Evolutionary conservation across 2,797 vertebrate species (phyloP), one percentile per base, ranked within the genome.

Genomic region (Amniataba percoides): DNA sequence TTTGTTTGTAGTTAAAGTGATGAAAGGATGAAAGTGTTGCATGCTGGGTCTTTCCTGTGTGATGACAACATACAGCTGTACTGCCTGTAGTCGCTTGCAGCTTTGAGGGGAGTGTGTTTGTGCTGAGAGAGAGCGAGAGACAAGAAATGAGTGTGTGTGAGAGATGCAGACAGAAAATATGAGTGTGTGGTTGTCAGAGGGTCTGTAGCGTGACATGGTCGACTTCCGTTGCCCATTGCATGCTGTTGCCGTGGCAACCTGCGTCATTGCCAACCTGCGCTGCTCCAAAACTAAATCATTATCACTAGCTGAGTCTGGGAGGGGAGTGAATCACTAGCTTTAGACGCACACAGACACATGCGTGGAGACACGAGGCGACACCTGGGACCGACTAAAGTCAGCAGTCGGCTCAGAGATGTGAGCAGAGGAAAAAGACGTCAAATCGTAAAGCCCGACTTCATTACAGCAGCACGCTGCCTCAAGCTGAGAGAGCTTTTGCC

Each of bases 211-310:
- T 80, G 85, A 90, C 87, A 86, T n/a, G 56, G 82, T 77, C 51
- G 68, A 82, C 91, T 88, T 83, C 87, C 61, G 81, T 80, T 90
- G 88, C 88, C 87, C 83, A 65, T 89, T 73, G 85, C 89, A 90
- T 89, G 80, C 82, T 85, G 94, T 95, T 95, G 82, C 91, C 87
- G 81, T 77, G 87, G 92, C 64, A 94, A 95, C 93, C 77, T 80
- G 77, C 91, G 86, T 94, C 94, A 94, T 85, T 70, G 78, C 88
- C 86, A 92, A 90, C 88, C 86, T 83, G 88, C 31, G 48, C 63
- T 34, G 81, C 80, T 92, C 80, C 73, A 92, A 91, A 90, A 85
- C 90, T 88, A 93, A 95, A 93, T 94, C 93, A 94, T 95, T 89
- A 92, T 93, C 83, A 82, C 92, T 63, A 48, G 71, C 84, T 65